Percentiles rank a stretch among this genome's conserved stretches.
phyloP scores from a whole-genome alignment of 2,797 vertebrate genomes.

The Lepus oiostolus region DNA sequence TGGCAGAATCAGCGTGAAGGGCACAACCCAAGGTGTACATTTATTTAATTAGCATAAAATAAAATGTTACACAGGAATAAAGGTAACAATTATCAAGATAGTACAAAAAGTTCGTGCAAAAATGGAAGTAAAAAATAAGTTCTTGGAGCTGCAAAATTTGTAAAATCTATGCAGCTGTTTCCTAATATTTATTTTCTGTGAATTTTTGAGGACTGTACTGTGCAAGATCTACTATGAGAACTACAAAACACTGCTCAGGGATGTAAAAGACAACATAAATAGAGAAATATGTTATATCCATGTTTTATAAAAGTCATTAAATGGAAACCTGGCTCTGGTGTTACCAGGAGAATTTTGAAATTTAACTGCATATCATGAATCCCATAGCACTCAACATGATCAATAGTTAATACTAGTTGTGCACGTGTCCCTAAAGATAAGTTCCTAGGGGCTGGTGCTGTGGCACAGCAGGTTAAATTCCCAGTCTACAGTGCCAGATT shows the following conservation, averaged over 20 bases:
- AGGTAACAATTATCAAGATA: background rate
- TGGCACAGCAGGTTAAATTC: no score
- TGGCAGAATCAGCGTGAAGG: background rate
- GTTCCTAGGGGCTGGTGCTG: no score
- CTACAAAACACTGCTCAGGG: no score
- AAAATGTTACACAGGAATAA: background rate
- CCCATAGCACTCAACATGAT: background rate
- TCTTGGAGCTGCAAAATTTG: no score
- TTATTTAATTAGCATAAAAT: background rate
- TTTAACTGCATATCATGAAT: background rate
- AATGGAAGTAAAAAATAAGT: no score
- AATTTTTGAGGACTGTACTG: no score
- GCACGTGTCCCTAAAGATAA: background rate
- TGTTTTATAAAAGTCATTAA: background rate
- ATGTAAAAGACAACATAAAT: background rate
- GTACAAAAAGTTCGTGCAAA: background rate
- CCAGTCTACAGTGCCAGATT: no score
- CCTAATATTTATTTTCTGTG: no score
- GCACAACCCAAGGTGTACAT: background rate
- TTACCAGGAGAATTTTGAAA: background rate
- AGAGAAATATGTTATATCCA: background rate
- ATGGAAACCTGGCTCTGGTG: background rate
- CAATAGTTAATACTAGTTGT: background rate
- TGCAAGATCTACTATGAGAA: no score
- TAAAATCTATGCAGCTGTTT: no score